Base-by-base conservation (phyloP, 2,888 invertebrate genomes). In the Apamea sordens region DNA sequence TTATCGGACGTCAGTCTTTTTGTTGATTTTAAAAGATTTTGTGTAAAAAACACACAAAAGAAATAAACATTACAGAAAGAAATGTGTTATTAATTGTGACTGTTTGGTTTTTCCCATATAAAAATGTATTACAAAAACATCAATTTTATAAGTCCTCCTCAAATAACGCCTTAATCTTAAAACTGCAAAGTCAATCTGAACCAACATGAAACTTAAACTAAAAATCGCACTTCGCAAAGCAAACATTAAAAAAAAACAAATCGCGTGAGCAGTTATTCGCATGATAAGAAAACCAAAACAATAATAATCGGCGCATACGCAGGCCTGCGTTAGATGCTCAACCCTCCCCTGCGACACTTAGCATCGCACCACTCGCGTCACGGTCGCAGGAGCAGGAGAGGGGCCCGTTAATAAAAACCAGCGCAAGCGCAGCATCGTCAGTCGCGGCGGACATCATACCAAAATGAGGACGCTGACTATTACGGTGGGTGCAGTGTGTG, bases 391-490 rank as follows among this genome's bases (percentile, higher is more conserved):
- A 86, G 74, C 77, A 77, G 92, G 94, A 94, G 95, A 94, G 95
- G 95, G 95, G 95, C 90, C 88, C 65, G 83, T 90, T 93, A 84
- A 95, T 96, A 96, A 93, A 95, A 94, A 94, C 91, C 84, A 82
- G 92, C 92, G 91, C 90, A 36, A 64, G 75, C 89, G 85, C 78
- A 79, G 69, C 77, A 78, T 70, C 83, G 91, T 84, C 95, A 96
- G 95, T 95, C 95, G 94, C 93, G 92, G 93, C 92, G 93, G 91
- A 89, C 91, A 93, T 92, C 94, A 92, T 91, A 87, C 88, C 93
- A 93, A 93, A 91, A 96, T 96, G 96, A 95, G 95, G 93, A 93
- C 94, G 94, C 94, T 95, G 92, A 92, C 94, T 88, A 89, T 94
- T 68, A 95, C 94, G 96, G 96, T 96, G 95, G 94, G 96, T 96